A percentile compares a stretch with the other conserved stretches of the same genome.
These are phyloP conservation scores for Microdon myrmicae DNA, from an alignment of 2,888 invertebrate species.

Conservation along the genomic window DNA sequence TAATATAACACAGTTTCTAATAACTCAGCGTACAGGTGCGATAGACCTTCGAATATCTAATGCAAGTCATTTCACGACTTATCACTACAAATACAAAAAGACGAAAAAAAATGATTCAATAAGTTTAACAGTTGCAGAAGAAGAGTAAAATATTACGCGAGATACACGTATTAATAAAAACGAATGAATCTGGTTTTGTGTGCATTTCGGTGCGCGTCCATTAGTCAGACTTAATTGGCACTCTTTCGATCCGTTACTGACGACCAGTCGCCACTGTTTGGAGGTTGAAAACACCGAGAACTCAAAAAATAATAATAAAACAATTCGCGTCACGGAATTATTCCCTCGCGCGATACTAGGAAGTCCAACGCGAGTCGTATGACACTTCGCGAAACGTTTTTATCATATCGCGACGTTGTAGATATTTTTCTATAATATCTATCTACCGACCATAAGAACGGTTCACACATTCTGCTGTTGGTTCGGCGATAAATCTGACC, in stretches of 20 bases:
- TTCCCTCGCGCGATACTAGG: too few species aligned
- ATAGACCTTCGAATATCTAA: not conserved
- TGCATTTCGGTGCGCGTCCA: slow-evolving; percentile 29
- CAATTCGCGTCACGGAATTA: too few species aligned
- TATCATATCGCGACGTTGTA: slow-evolving; percentile 33
- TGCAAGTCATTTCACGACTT: too few species aligned
- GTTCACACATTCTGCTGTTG: slow-evolving; percentile 5
- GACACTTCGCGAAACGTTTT: slow-evolving; percentile 34
- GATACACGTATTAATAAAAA: too few species aligned
- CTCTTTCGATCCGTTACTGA: slow-evolving; percentile 35
- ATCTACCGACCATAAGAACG: slow-evolving; percentile 19
- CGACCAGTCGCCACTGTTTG: slow-evolving; percentile 27
- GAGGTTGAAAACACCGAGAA: not conserved
- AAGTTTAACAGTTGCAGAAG: slow-evolving; percentile 2
- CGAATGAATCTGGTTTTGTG: too few species aligned
- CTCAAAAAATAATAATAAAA: not conserved
- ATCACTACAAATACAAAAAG: slow-evolving; percentile 14
- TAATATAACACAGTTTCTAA: slow-evolving; percentile 17
- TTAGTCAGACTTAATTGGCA: slow-evolving; percentile 35
- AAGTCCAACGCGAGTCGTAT: not conserved
- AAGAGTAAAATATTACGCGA: too few species aligned
- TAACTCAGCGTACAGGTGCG: not conserved
- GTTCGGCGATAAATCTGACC: slow-evolving; percentile 31
- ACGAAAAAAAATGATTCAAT: slow-evolving; percentile 5
- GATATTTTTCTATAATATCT: slow-evolving; percentile 23